phyloP scores from a whole-genome alignment of 1,140 invertebrate genomes.

The Zaprionus gabonicus region DNA sequence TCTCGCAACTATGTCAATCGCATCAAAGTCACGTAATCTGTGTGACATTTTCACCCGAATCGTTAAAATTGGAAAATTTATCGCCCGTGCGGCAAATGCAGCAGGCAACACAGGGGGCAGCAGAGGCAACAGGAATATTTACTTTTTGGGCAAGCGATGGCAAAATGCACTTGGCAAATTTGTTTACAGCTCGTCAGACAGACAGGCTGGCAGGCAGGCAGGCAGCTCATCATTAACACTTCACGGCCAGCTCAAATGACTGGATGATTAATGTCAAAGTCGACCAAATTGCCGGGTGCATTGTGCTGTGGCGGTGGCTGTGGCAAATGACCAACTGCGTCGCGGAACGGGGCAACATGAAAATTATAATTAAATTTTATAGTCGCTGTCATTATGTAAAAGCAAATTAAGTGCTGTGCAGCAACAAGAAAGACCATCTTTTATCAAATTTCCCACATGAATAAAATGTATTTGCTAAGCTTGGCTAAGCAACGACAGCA shows the following conservation, averaged over 20 bases:
- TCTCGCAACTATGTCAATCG: conserved; percentile 82
- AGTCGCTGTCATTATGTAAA: conserved; percentile 44
- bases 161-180: conserved; percentile 37
- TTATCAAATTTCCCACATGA: conserved; percentile 64
- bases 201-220: neutral
- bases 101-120: too few relatives aligned
- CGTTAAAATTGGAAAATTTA: conserved; percentile 79
- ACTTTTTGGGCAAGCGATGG: neutral
- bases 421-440: conserved; percentile 22
- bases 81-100: conserved; percentile 35
- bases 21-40: conserved; percentile 83
- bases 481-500: conserved; percentile 29
- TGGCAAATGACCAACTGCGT: conserved; percentile 16
- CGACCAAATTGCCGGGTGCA: conserved; percentile 33
- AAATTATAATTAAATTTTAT: conserved; percentile 50
- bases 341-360: neutral
- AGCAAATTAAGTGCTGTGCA: conserved; percentile 41
- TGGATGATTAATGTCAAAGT: conserved; percentile 61
- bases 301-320: neutral
- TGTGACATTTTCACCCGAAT: conserved; percentile 81
- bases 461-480: conserved; percentile 30
- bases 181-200: conserved; percentile 22
- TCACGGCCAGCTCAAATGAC: conserved; percentile 42
- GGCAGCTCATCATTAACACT: conserved; percentile 49
- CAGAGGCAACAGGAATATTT: conserved; percentile 11